Evolutionary conservation across 53 echinoderm and acorn worm genomes (phyloP).

Genomic region (Henricia sp.): DNA sequence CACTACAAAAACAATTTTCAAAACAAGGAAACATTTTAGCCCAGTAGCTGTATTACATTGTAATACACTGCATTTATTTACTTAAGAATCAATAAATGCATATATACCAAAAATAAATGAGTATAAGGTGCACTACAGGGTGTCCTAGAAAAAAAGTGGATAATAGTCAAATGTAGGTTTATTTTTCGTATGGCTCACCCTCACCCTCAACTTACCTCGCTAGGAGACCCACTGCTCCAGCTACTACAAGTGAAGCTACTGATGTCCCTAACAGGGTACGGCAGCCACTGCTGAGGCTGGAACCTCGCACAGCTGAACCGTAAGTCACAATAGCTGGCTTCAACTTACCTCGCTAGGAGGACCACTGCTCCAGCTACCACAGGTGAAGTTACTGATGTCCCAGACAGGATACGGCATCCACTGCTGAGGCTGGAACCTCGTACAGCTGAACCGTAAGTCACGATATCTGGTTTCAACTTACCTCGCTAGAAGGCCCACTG

Average conservation of each 20-base stretch:
- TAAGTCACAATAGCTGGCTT: constrained; percentile 95
- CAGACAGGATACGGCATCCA: constrained; percentile 93
- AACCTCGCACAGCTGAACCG: constrained; percentile 91
- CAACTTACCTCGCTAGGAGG: constrained; percentile 83
- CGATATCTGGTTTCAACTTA: constrained; percentile 97
- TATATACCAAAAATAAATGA: too few species aligned
- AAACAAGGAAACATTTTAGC: too few species aligned
- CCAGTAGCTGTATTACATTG: too few species aligned
- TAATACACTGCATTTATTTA: too few species aligned
- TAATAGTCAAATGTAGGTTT: too few species aligned
- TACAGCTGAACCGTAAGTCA: constrained; percentile 94
- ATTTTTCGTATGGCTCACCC: too few species aligned
- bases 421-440: constrained; percentile 85
- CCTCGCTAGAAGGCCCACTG: constrained; percentile 88
- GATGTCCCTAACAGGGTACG: constrained; percentile 96
- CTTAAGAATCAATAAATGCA: too few species aligned
- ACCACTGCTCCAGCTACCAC: constrained; percentile 97
- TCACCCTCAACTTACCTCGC: constrained; percentile 80
- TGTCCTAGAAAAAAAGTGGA: too few species aligned
- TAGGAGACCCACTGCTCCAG: constrained; percentile 91
- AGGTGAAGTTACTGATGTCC: constrained; percentile 97
- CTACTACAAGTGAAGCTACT: constrained; percentile 96
- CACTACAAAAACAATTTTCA: constrained; percentile 62
- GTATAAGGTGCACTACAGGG: too few species aligned
- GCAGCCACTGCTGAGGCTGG: constrained; percentile 86